Evolutionary conservation across 2,888 invertebrate genomes (phyloP).

Genomic region (Hyles lineata): DNA sequence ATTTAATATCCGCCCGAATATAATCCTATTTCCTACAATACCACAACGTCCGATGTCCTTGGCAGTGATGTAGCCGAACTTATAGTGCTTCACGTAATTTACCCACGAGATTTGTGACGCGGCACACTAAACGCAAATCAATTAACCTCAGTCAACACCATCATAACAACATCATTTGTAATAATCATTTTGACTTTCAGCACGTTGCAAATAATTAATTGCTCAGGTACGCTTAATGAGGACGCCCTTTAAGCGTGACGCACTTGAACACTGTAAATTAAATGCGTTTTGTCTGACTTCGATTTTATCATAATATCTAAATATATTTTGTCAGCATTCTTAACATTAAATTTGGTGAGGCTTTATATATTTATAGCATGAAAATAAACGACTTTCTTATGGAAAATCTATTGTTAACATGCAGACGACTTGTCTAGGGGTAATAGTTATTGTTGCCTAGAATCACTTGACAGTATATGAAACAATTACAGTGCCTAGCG

Average conservation of each 20-base stretch:
- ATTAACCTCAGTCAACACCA: neutral
- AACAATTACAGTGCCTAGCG: neutral
- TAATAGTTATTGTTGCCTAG: neutral
- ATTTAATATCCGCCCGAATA: conserved; percentile 83
- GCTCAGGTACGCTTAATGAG: conserved; percentile 2
- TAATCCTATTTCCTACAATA: conserved; percentile 75
- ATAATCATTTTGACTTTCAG: conserved; percentile 25
- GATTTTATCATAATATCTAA: neutral
- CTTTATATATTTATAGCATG: no score
- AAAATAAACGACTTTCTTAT: neutral
- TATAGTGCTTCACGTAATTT: conserved; percentile 39
- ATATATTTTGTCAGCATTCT: no score
- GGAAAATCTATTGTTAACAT: neutral
- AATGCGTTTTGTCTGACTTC: neutral
- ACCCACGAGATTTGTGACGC: conserved; percentile 1
- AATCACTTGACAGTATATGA: neutral
- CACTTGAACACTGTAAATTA: neutral
- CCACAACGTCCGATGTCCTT: conserved; percentile 54
- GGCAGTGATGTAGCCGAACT: conserved; percentile 50
- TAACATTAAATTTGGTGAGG: no score
- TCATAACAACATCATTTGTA: neutral
- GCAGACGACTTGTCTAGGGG: neutral
- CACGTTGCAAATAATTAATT: conserved; percentile 10
- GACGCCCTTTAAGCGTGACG: neutral
- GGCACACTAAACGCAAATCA: neutral